Evolutionary conservation across 92 coral and sea anemone species (phyloP), one percentile per base, ranked within the genome.

Genomic region (Pocillopora grandis): DNA sequence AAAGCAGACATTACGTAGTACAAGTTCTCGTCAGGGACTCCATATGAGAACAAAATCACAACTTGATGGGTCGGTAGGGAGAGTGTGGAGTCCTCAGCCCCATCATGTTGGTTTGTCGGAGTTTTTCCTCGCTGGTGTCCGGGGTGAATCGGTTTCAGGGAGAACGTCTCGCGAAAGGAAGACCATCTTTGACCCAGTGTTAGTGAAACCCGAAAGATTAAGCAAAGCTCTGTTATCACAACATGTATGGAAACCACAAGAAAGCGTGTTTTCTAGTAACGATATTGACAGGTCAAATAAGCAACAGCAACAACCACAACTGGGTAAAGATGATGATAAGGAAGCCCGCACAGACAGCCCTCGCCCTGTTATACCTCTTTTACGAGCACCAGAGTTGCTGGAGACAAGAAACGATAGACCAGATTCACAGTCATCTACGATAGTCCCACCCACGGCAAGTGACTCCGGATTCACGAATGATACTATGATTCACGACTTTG

Each of bases 51-150:
- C 15, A 16, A 62, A 64, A 14, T n/a, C 72, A 9, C 62, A 3
- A 16, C 58, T 67, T 36, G 59, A 62, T 35, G 65, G 72, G 11
- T 84, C 48, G 58, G 23, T 63, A 7, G 80, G 63, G 18, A 95
- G 97, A 64, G 92, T 93, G 56, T 96, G 99, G 99, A 94, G 92
- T 71, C 96, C 96, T 7, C 83, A 89, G 56, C 96, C 92, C 7
- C 60, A 86, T 9, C 91, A 92, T 79, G 90, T 92, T 1, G 99
- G 97, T 4, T 80, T 96, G 37, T 87, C 98, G 1, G 87, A 87
- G 58, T 96, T 96, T 82, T 96, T 96, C 71, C 92, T 96, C 15
- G 93, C 90, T 42, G 99, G 98, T 19, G 98, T 96, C 33, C 78
- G 89, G 55, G 75, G 80, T 12, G 92, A 68, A 10, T 62, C 84